phyloP scores from a whole-genome alignment of 2,888 invertebrate genomes.

The Leptinotarsa haldemani region DNA sequence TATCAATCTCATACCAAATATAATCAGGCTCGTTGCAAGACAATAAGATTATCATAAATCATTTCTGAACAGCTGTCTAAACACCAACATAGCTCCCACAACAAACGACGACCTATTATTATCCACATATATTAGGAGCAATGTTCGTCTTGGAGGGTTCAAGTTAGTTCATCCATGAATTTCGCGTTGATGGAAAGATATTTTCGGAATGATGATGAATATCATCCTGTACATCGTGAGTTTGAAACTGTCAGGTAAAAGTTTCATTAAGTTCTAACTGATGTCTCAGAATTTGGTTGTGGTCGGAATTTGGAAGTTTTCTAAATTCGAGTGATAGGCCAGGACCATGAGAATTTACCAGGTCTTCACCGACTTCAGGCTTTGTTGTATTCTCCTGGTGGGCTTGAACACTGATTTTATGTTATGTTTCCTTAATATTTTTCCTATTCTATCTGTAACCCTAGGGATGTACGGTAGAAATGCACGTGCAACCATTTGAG shows the following conservation, averaged over 20 bases:
- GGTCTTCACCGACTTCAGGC: no score
- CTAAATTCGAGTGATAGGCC: no score
- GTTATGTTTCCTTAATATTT: no score
- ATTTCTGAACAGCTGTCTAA: slow-evolving; percentile 55
- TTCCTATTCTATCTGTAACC: no score
- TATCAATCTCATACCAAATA: slow-evolving; percentile 48
- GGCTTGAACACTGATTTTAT: no score
- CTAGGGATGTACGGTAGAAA: no score
- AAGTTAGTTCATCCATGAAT: slow-evolving; percentile 26
- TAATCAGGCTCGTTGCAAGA: slow-evolving; percentile 53
- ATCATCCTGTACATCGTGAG: slow-evolving; percentile 4
- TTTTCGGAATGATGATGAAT: slow-evolving; percentile 21
- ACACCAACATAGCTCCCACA: slow-evolving; percentile 43
- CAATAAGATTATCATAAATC: slow-evolving; percentile 60
- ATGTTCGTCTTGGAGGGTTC: slow-evolving; percentile 4
- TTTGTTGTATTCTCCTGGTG: no score
- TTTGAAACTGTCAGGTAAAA: neutral
- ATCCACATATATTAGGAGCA: slow-evolving; percentile 23
- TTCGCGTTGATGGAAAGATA: slow-evolving; percentile 22
- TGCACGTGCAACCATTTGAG: no score
- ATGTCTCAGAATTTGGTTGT: no score
- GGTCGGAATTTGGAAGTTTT: no score
- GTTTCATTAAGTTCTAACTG: neutral
- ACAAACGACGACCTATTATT: slow-evolving; percentile 25
- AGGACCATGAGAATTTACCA: no score